Evolutionary conservation across 2,113 vertebrate species (phyloP), one percentile per base, ranked within the genome.

Genomic region (Apaloderma vittatum): DNA sequence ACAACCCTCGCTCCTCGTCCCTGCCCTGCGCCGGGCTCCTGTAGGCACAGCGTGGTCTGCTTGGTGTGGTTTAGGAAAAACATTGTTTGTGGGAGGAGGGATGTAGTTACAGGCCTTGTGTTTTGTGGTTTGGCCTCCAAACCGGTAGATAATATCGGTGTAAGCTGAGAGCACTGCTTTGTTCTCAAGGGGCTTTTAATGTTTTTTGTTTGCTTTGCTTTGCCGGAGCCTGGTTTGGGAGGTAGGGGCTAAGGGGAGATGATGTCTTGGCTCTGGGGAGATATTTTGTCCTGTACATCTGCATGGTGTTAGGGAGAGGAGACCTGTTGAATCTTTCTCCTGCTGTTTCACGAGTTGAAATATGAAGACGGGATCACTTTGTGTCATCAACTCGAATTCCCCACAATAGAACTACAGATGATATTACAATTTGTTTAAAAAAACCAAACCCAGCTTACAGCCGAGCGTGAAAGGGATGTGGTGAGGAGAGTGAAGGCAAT

Each of bases 81-180:
- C 78, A 15, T 20, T 49, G 54, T 55, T 77, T 57, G 15, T 83
- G 72, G 67, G 52, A 78, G 73, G 29, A 75, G 52, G 29, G 68
- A n/a, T 2, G 4, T 37, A 65, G 66, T 26, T 77, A 11, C 17
- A 3, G 8, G n/a, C 24, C 36, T 46, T 34, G 67, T 37, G 72
- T 54, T 72, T 68, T 86, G 88, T 79, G 88, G 86, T 67, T 92
- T 90, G 63, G 75, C 93, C 88, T 86, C 46, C 55, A 86, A 86
- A 84, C 40, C 72, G 36, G 36, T 26, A 82, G 94, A 78, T 91
- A 62, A 4, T 43, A 84, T 77, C 90, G 37, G 8, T 18, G 30
- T 51, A 76, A 62, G 15, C 40, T 40, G 58, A 68, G 78, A 80
- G 49, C 12, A 0, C 15, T 49, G 34, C 82, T 72, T 65, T 63